Evolutionary conservation across 2,888 invertebrate species (phyloP).

Genomic region (Anaspis maculata): DNA sequence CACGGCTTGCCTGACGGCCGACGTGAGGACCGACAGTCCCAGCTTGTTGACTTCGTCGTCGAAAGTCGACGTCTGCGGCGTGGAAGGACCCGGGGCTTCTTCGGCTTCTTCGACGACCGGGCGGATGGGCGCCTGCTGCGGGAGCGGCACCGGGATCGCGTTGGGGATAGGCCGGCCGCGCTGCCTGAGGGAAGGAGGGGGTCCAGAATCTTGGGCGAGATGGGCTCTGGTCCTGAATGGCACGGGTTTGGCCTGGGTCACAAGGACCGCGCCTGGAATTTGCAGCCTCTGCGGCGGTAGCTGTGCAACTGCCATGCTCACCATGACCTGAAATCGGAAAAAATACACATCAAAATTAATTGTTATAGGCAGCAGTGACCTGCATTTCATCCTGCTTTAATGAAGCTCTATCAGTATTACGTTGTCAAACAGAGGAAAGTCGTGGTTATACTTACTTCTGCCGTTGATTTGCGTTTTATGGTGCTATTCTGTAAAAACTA

Average conservation of each 20-base stretch:
- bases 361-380: too few relatives aligned
- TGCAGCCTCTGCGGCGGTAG: slow-evolving; percentile 56
- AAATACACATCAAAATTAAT: too few relatives aligned
- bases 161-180: slow-evolving; percentile 33
- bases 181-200: slow-evolving; percentile 39
- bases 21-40: slow-evolving; percentile 24
- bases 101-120: slow-evolving; percentile 60
- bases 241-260: too few relatives aligned
- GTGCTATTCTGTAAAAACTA: too few relatives aligned
- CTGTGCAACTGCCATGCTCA: slow-evolving; percentile 37
- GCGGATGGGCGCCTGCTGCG: slow-evolving; percentile 39
- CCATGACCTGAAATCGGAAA: background rate
- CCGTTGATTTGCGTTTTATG: too few relatives aligned
- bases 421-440: too few relatives aligned
- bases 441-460: too few relatives aligned
- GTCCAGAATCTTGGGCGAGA: slow-evolving; percentile 18
- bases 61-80: slow-evolving; percentile 16
- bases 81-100: slow-evolving; percentile 46
- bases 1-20: slow-evolving; percentile 24
- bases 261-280: slow-evolving; percentile 56
- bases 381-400: too few relatives aligned
- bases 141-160: slow-evolving; percentile 33
- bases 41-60: slow-evolving; percentile 35
- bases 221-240: slow-evolving; percentile 35
- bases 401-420: too few relatives aligned